phyloP scores from a whole-genome alignment of 2,888 invertebrate species.

The Camptogramma bilineatum region DNA sequence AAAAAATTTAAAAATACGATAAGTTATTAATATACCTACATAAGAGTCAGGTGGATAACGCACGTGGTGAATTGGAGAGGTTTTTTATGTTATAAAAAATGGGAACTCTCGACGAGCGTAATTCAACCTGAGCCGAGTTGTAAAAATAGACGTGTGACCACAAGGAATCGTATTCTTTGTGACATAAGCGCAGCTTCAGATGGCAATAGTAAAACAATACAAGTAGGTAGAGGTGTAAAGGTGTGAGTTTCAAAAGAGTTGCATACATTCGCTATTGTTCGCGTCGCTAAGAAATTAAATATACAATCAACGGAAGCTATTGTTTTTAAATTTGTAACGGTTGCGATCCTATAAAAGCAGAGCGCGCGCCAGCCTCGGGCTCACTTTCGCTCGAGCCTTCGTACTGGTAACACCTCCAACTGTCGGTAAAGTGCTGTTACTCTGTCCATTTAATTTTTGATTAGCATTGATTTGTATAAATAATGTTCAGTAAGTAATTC shows the following conservation, averaged over 20 bases:
- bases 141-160: constrained; percentile 18
- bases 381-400: too few relatives aligned
- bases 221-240: background rate
- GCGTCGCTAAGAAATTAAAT: background rate
- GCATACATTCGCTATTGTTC: background rate
- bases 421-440: too few relatives aligned
- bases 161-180: constrained; percentile 23
- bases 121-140: constrained; percentile 10
- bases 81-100: constrained; percentile 3
- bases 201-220: constrained; percentile 21
- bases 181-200: constrained; percentile 12
- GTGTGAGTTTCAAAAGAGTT: constrained; percentile 8
- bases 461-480: too few relatives aligned
- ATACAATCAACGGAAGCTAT: too few relatives aligned
- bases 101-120: background rate
- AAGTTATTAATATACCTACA: too few relatives aligned
- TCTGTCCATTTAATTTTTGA: too few relatives aligned
- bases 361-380: too few relatives aligned
- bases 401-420: too few relatives aligned
- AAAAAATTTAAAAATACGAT: too few relatives aligned
- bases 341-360: too few relatives aligned
- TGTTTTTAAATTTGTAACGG: too few relatives aligned
- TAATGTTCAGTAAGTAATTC: too few relatives aligned
- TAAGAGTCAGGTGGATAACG: background rate
- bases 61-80: constrained; percentile 2